Conservation (phyloP, 2,888 invertebrate genomes). For the Chloromyia formosa region DNA sequence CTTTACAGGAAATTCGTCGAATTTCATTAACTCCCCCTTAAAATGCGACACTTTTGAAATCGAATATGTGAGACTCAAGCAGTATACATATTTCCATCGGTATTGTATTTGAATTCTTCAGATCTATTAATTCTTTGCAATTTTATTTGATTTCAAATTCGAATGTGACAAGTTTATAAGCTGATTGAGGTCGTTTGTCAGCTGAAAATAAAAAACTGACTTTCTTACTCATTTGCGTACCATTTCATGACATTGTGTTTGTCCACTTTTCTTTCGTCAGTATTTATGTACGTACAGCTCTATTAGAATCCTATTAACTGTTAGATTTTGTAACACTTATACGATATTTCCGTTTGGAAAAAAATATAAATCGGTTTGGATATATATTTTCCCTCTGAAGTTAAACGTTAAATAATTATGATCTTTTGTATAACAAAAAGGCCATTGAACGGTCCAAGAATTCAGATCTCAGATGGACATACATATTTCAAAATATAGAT, state of each 20-base stretch:
- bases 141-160: conserved; percentile 27
- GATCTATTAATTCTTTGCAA: conserved; percentile 20
- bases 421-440: not conserved
- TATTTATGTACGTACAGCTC: not conserved
- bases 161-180: conserved; percentile 41
- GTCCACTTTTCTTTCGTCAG: not conserved
- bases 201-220: not conserved
- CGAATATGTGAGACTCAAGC: not conserved
- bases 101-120: not conserved
- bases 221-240: conserved; percentile 1
- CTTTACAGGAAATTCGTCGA: not conserved
- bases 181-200: conserved; percentile 16
- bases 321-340: not conserved
- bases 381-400: conserved; percentile 1
- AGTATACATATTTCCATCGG: conserved; percentile 11
- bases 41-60: not conserved
- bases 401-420: not conserved
- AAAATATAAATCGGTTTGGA: not conserved
- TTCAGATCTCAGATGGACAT: not conserved
- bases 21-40: not conserved
- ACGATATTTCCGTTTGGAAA: conserved; percentile 11
- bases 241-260: not conserved
- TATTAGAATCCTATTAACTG: conserved; percentile 16
- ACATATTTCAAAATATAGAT: no score
- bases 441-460: not conserved